These are phyloP conservation scores for Psittacula echo DNA, from an alignment of 2,797 vertebrate species.

Conservation along the genomic window DNA sequence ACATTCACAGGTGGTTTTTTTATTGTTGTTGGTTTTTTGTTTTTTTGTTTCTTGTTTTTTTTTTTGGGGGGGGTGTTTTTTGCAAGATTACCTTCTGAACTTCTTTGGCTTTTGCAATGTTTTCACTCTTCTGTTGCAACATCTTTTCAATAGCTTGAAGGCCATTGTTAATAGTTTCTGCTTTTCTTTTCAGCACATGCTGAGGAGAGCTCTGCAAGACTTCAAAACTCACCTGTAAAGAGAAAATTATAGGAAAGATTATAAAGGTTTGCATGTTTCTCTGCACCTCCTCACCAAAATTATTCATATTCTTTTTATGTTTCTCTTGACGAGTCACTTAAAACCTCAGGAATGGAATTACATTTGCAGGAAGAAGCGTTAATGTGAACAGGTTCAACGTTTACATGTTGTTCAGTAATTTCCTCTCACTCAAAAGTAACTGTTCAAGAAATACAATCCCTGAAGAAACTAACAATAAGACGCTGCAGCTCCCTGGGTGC, in stretches of 20 bases:
- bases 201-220: slow-evolving; percentile 80
- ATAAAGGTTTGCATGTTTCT: slow-evolving; percentile 13
- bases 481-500: neutral
- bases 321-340: neutral
- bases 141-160: slow-evolving; percentile 84
- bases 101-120: slow-evolving; percentile 82
- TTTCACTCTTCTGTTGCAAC: slow-evolving; percentile 84
- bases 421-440: neutral
- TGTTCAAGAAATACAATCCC: neutral
- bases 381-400: rapidly evolving
- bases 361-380: neutral
- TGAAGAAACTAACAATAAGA: neutral
- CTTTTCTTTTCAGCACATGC: slow-evolving; percentile 80
- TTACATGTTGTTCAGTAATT: neutral
- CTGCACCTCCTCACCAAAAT: neutral
- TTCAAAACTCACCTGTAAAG: slow-evolving; percentile 73
- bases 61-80: neutral
- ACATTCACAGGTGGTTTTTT: neutral
- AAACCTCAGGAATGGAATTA: neutral
- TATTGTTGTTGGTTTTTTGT: neutral
- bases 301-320: neutral
- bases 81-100: slow-evolving; percentile 87
- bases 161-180: slow-evolving; percentile 84
- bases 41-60: neutral
- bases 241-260: neutral